These are phyloP conservation scores for Cotesia vestalis DNA, from an alignment of 1,140 invertebrate genomes.

Conservation along the genomic window DNA sequence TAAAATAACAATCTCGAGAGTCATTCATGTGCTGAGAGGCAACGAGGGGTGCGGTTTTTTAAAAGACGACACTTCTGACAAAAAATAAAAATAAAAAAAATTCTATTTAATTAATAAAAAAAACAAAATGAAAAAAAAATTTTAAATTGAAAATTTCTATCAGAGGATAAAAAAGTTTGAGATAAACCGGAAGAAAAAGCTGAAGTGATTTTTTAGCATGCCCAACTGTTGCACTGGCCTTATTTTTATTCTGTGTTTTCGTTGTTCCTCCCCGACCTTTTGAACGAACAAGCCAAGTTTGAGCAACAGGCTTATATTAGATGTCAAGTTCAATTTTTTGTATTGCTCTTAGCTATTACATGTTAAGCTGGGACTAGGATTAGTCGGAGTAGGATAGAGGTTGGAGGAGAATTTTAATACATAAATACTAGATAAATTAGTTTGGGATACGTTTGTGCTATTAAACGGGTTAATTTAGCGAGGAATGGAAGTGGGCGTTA, in stretches of 20 bases:
- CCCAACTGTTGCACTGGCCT: constrained; percentile 40
- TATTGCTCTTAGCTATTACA: no score
- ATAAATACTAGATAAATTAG: no score
- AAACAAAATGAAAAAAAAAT: no score
- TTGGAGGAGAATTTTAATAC: not conserved
- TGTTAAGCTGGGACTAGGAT: no score
- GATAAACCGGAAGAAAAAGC: constrained; percentile 8
- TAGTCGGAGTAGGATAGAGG: no score
- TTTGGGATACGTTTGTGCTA: no score
- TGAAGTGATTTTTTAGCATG: constrained; percentile 33
- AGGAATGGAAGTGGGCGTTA: no score
- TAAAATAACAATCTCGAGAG: constrained; percentile 22
- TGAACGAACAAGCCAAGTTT: not conserved
- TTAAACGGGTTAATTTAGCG: no score
- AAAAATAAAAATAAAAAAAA: no score
- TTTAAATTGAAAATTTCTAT: not conserved
- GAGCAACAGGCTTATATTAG: not conserved
- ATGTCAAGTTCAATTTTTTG: no score
- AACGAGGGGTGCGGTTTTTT: not conserved
- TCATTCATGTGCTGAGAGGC: not conserved
- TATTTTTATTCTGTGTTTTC: not conserved
- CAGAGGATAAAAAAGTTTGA: constrained; percentile 7
- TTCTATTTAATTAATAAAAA: no score
- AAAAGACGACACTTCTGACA: no score
- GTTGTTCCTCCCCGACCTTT: constrained; percentile 1